Conservation (phyloP, 2,888 invertebrate species). For the Mythimna impura region DNA sequence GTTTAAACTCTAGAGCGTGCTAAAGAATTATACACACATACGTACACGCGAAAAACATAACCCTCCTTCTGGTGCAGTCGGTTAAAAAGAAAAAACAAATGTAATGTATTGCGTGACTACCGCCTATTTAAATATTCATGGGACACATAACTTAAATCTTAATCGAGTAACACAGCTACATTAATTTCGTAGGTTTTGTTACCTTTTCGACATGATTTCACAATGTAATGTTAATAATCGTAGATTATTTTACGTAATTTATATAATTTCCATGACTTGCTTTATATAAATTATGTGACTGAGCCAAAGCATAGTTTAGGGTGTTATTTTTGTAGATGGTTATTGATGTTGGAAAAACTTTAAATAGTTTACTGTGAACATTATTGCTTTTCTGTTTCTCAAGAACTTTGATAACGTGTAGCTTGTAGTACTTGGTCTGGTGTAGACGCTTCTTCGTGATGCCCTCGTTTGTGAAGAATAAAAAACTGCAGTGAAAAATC, state of each 20-base stretch:
- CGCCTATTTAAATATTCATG: constrained; percentile 53
- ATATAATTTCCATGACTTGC: constrained; percentile 30
- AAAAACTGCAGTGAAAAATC: neutral
- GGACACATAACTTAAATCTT: constrained; percentile 56
- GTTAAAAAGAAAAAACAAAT: neutral
- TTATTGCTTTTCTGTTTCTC: neutral
- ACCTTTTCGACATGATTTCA: constrained; percentile 36
- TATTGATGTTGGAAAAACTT: neutral
- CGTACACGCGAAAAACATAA: too few relatives aligned
- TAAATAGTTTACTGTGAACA: neutral
- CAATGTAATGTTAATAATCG: constrained; percentile 48
- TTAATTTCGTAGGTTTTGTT: constrained; percentile 39
- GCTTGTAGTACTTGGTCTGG: neutral
- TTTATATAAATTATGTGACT: constrained; percentile 12
- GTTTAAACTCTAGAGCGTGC: too few relatives aligned
- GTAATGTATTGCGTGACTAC: constrained; percentile 42
- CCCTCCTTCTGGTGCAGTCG: too few relatives aligned
- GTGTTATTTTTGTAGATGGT: neutral
- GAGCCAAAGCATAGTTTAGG: neutral
- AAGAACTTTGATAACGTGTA: neutral
- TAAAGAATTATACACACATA: too few relatives aligned
- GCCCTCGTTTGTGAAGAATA: too few relatives aligned
- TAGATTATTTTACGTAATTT: constrained; percentile 46
- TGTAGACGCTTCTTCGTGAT: neutral
- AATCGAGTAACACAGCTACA: constrained; percentile 51